phyloP scores from a whole-genome alignment of 2,888 invertebrate species.

The Thyatira batis region DNA sequence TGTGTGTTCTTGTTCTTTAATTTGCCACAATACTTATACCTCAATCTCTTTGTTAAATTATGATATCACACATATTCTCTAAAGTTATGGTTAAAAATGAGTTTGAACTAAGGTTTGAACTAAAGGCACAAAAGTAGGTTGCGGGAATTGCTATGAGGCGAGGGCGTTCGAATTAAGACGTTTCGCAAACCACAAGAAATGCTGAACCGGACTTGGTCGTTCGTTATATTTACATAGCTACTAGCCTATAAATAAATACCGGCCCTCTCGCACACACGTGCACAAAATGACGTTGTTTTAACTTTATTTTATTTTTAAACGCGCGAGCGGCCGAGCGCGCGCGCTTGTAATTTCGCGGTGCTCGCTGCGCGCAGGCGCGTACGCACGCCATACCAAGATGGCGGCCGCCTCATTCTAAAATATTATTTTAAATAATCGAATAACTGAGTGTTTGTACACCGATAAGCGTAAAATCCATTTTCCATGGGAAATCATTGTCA shows the following conservation, averaged over 20 bases:
- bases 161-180: conserved; percentile 71
- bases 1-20: no score
- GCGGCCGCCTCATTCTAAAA: conserved; percentile 56
- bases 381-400: conserved; percentile 76
- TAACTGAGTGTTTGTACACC: conserved; percentile 42
- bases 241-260: conserved; percentile 82
- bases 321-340: conserved; percentile 67
- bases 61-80: background rate
- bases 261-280: conserved; percentile 77
- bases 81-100: background rate
- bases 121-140: conserved; percentile 42
- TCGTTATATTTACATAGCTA: conserved; percentile 79
- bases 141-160: conserved; percentile 40
- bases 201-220: conserved; percentile 60
- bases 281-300: conserved; percentile 80
- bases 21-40: no score
- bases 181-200: conserved; percentile 76
- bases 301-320: conserved; percentile 82
- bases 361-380: conserved; percentile 79
- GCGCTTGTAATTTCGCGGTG: conserved; percentile 80
- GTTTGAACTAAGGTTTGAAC: background rate
- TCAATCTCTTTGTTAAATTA: background rate
- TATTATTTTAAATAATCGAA: conserved; percentile 50
- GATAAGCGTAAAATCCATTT: conserved; percentile 51
- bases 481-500: conserved; percentile 47